phyloP scores from a whole-genome alignment of 2,888 invertebrate species.

The Nomada goodeniana region DNA sequence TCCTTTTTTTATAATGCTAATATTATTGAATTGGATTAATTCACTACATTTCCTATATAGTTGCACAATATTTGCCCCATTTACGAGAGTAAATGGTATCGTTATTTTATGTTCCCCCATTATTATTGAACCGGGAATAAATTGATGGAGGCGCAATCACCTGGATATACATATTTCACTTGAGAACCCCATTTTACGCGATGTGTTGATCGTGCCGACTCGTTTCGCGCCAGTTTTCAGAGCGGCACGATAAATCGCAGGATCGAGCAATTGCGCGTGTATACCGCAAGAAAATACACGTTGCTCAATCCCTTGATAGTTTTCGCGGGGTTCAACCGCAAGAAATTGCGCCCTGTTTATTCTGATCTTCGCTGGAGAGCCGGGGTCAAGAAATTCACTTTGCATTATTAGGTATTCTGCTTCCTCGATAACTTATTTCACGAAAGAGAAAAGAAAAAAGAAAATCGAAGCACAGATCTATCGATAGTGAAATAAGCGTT shows the following conservation, averaged over 20 bases:
- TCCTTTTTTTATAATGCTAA: no score
- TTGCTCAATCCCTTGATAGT: slow-evolving; percentile 30
- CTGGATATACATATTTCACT: slow-evolving; percentile 40
- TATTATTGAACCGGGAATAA: slow-evolving; percentile 21
- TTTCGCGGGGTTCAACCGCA: slow-evolving; percentile 27
- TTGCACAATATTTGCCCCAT: background rate
- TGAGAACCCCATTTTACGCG: slow-evolving; percentile 34
- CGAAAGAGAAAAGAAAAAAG: background rate
- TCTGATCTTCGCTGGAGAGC: slow-evolving; percentile 6
- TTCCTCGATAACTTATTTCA: no score
- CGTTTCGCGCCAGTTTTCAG: slow-evolving; percentile 60
- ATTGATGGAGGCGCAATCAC: slow-evolving; percentile 18
- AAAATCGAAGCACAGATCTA: no score
- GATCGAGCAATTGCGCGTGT: slow-evolving; percentile 51
- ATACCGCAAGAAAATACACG: slow-evolving; percentile 44
- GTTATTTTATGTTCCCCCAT: background rate
- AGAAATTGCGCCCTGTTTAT: slow-evolving; percentile 18
- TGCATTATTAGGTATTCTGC: background rate
- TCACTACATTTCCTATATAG: no score
- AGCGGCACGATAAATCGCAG: slow-evolving; percentile 64
- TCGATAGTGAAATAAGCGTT: no score
- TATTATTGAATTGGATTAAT: no score
- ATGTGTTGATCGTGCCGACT: slow-evolving; percentile 46
- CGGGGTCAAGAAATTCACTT: background rate
- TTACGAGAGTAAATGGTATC: background rate